These are phyloP conservation scores for Arctocebus calabarensis DNA, from an alignment of 2,797 vertebrate genomes.

Conservation along the genomic window DNA sequence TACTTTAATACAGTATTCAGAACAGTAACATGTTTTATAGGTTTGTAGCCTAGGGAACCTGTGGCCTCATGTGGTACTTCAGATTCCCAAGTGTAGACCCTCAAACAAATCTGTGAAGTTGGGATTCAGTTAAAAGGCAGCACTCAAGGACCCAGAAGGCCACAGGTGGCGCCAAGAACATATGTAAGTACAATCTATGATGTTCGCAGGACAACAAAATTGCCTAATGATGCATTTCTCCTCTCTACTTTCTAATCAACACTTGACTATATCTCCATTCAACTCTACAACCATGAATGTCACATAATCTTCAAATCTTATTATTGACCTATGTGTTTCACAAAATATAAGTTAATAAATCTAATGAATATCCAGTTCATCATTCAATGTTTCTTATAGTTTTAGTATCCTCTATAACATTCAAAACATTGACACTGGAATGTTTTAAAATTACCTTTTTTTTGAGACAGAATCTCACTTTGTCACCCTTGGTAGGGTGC, in stretches of 20 bases:
- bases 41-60: neutral
- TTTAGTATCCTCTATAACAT: slow-evolving; percentile 9
- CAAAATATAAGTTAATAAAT: neutral
- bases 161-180: too few relatives aligned
- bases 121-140: too few relatives aligned
- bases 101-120: too few relatives aligned
- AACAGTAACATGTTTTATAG: neutral
- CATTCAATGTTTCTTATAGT: neutral
- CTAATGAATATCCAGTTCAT: neutral
- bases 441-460: slow-evolving; percentile 45
- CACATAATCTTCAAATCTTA: neutral
- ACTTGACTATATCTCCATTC: neutral
- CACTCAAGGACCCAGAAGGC: too few relatives aligned
- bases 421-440: neutral
- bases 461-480: too few relatives aligned
- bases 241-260: neutral
- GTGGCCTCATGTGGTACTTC: too few relatives aligned
- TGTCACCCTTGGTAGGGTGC: too few relatives aligned
- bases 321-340: neutral
- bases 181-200: neutral
- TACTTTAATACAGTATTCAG: neutral
- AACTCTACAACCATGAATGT: neutral
- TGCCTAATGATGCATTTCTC: neutral
- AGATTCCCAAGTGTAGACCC: too few relatives aligned
- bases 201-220: neutral